A percentile compares a stretch with the other conserved stretches of the same genome.
phyloP scores from a whole-genome alignment of 1,140 invertebrate genomes.

The Plodia interpunctella region DNA sequence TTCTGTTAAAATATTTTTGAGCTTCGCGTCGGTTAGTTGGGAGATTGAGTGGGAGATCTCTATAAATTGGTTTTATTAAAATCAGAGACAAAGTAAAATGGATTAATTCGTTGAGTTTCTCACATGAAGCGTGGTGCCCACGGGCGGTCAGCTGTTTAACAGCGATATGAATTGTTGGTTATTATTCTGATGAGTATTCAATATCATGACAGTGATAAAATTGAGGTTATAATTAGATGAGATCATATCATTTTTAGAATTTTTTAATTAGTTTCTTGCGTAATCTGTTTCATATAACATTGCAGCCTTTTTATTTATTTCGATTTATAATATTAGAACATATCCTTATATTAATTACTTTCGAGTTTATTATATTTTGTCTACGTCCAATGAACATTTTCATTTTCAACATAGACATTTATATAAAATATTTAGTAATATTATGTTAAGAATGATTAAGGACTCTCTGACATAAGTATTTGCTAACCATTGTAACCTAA shows the following conservation, averaged over 20 bases:
- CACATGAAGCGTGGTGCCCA: constrained; percentile 27
- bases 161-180: not conserved
- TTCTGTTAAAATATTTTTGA: not conserved
- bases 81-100: constrained; percentile 15
- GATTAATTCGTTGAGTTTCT: constrained; percentile 40
- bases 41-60: not conserved
- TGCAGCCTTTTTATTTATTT: too few species aligned
- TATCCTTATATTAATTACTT: too few species aligned
- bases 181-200: not conserved
- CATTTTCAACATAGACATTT: too few species aligned
- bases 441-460: too few species aligned
- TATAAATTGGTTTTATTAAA: not conserved
- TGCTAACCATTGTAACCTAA: too few species aligned
- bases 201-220: not conserved
- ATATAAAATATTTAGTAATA: too few species aligned
- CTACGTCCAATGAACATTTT: too few species aligned
- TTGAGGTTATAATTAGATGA: not conserved
- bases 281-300: too few species aligned
- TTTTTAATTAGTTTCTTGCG: too few species aligned
- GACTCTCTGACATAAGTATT: too few species aligned
- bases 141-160: constrained; percentile 26
- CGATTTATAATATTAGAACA: too few species aligned
- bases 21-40: not conserved
- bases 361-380: too few species aligned
- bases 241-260: not conserved